Base-by-base conservation (phyloP, 2,888 invertebrate species). In the Diaphora mendica region DNA sequence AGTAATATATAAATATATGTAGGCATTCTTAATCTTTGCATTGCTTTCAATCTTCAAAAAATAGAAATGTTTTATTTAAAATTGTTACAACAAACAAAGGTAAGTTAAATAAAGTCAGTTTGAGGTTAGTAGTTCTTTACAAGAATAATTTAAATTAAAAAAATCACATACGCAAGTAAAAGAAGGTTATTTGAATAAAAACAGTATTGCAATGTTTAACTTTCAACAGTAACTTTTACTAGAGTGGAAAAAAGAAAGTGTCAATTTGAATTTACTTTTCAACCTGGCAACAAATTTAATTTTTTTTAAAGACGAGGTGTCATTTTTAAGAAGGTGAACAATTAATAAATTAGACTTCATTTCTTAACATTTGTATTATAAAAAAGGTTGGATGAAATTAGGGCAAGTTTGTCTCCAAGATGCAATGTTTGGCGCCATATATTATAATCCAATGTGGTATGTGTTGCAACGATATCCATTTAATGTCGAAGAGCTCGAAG, bases 391-490 rank as follows among this genome's bases (percentile, higher is more conserved):
- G 35, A 30, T 59, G 48, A 59, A 42, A n/a, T 76, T 82, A 72
- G 80, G 33, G 55, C 66, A 71, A 35, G 39, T 26, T 48, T 55
- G 39, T 55, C 68, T 35, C 26, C 55, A 39, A 69, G 35, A 42
- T 9, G 73, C 76, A 78, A 78, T 67, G 64, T 84, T 77, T 64
- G 75, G 20, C 30, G n/a, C 39, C 72, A 74, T n/a, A n/a, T n/a
- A n/a, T n/a, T n/a, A 39, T 77, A 77, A 82, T 55, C 78, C 74
- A 76, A 85, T 76, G 82, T 74, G 77, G 75, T 62, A 17, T 62
- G 62, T 85, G 85, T 85, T 77, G 83, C 79, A 83, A 83, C 74
- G 65, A 64, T 35, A 48, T 48, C 44, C 39, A 35, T 55, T 55
- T 23, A 33, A 64, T 35, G 17, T 26, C 30, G 33, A 51, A n/a